These are phyloP conservation scores for Halichoerus grypus DNA, from an alignment of 2,113 vertebrate genomes.

Conservation along the genomic window DNA sequence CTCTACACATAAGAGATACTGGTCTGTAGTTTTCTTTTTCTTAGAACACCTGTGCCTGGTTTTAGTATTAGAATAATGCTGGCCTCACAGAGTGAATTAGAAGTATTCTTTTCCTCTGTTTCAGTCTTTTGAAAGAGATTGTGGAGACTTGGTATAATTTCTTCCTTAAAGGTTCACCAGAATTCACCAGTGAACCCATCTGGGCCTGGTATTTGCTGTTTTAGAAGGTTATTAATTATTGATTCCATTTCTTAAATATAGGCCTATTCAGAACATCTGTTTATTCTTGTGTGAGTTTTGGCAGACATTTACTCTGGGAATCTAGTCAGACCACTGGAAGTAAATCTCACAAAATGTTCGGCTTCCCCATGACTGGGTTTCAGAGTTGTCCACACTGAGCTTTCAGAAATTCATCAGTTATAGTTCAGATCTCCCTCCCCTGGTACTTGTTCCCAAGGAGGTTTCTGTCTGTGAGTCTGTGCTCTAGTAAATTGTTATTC, in stretches of 20 bases:
- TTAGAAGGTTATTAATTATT: not conserved
- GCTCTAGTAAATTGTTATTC: not conserved
- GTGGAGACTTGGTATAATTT: not conserved
- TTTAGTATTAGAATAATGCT: not conserved
- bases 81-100: not conserved
- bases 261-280: not conserved
- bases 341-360: not conserved
- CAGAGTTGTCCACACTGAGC: not conserved
- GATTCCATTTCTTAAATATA: not conserved
- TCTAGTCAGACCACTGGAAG: not conserved
- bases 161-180: not conserved
- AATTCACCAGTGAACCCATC: not conserved
- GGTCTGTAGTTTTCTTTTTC: not conserved
- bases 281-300: conserved; percentile 19
- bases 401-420: not conserved
- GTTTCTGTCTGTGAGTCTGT: not conserved
- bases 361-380: not conserved
- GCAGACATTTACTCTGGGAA: not conserved
- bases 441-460: not conserved
- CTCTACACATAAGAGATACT: not conserved
- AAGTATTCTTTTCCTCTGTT: not conserved
- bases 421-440: not conserved
- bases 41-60: not conserved
- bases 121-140: not conserved
- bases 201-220: not conserved